These are phyloP conservation scores for Neuroscelio doddi DNA, from an alignment of 2,888 invertebrate species.

Conservation along the genomic window DNA sequence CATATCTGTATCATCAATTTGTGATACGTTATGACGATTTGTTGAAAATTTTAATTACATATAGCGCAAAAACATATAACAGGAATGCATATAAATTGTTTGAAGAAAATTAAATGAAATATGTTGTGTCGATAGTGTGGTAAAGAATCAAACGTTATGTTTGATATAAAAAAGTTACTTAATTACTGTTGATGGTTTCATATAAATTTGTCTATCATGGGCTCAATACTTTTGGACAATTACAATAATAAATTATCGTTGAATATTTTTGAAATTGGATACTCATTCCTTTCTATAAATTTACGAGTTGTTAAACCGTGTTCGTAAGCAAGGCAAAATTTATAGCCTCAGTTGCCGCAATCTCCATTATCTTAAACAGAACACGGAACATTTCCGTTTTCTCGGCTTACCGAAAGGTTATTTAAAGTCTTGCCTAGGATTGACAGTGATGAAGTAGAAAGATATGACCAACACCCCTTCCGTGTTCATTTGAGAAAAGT, in stretches of 20 bases:
- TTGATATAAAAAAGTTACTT: too few relatives aligned
- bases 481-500: constrained; percentile 30
- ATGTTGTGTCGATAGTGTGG: too few relatives aligned
- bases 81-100: too few relatives aligned
- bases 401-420: constrained; percentile 48
- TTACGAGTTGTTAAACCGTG: constrained; percentile 52
- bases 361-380: constrained; percentile 67
- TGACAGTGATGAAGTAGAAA: constrained; percentile 62
- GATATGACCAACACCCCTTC: constrained; percentile 41
- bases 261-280: constrained; percentile 53
- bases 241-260: constrained; percentile 50
- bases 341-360: constrained; percentile 58
- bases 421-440: constrained; percentile 50
- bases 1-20: too few relatives aligned
- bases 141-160: too few relatives aligned
- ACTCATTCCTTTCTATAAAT: constrained; percentile 57
- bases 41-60: too few relatives aligned
- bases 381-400: constrained; percentile 55
- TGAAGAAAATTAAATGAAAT: too few relatives aligned
- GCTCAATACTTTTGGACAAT: constrained; percentile 18
- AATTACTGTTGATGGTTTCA: too few relatives aligned
- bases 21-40: too few relatives aligned
- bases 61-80: too few relatives aligned
- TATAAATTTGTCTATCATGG: background rate
- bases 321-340: constrained; percentile 50